Evolutionary conservation across 1,140 invertebrate species (phyloP).

Genomic region (Zeugodacus cucurbitae): DNA sequence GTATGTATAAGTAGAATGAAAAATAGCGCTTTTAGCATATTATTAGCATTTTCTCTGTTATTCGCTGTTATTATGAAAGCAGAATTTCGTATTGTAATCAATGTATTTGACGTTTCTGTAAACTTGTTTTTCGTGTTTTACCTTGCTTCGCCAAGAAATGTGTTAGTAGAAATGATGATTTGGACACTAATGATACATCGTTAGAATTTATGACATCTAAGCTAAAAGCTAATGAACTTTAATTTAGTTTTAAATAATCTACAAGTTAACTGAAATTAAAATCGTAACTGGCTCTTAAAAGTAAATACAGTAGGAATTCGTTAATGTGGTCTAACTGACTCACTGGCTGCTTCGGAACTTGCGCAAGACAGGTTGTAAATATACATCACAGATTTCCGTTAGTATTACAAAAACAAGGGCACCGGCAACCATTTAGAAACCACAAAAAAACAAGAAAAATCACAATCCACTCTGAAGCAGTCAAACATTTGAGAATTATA

Average conservation of each 20-base stretch:
- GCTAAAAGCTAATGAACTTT: slow-evolving; percentile 9
- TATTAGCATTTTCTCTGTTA: not conserved
- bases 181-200: not conserved
- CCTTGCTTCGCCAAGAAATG: not conserved
- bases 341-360: not conserved
- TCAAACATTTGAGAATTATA: not conserved
- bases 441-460: not conserved
- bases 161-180: not conserved
- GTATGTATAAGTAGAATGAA: no score
- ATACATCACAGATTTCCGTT: not conserved
- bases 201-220: not conserved
- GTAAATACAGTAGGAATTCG: no score
- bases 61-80: not conserved
- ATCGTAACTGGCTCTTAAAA: no score
- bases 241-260: not conserved
- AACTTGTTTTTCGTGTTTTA: not conserved
- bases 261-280: not conserved
- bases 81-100: not conserved
- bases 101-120: not conserved
- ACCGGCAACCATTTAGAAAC: not conserved
- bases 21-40: not conserved
- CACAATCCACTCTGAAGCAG: not conserved
- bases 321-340: not conserved
- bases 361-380: not conserved
- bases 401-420: not conserved